Base-by-base conservation (phyloP, 2,888 invertebrate species). In the Gymnosoma rotundatum region DNA sequence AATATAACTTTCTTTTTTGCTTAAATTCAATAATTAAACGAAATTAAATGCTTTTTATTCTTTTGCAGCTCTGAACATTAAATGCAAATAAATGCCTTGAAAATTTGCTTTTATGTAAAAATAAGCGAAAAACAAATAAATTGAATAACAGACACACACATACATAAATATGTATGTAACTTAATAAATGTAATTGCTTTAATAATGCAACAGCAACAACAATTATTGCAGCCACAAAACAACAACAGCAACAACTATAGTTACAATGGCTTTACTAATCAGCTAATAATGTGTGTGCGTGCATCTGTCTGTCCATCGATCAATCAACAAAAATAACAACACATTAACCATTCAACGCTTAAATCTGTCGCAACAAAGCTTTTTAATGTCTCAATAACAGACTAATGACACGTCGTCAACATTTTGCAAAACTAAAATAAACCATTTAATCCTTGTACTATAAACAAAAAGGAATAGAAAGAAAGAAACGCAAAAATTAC, bases 231-330 rank as follows among this genome's bases (percentile, higher is more conserved):
- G 74, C 48, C 48, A 61, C 70, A 64, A 42, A 45, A 32, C 6
- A 25, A 52, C 21, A 69, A 63, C 52, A 73, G 58, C 54, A 76
- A 76, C 64, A 79, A 54, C 50, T 54, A 32, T 8, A 32, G 56
- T 48, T 67, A 76, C 64, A 66, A 79, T 81, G 84, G 78, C 73
- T 82, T 84, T 70, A 67, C 60, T 84, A 84, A 84, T 16, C 73
- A 82, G 84, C 78, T 84, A 84, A 82, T 78, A 83, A 36, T 58
- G 54, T 61, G 12, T 69, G 38, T 74, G 61, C 45, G 42, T 25
- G 38, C 48, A 54, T 70, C 25, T 38, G 32, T 73, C 32, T 60
- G 79, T 73, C 58, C 70, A 70, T 78, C 78, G 70, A 67, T 76
- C 69, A 69, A 67, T 54, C 69, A 61, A 54, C 52, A 69, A 58